These are phyloP conservation scores for Pollenia labialis DNA, from an alignment of 2,888 invertebrate species.

Conservation along the genomic window DNA sequence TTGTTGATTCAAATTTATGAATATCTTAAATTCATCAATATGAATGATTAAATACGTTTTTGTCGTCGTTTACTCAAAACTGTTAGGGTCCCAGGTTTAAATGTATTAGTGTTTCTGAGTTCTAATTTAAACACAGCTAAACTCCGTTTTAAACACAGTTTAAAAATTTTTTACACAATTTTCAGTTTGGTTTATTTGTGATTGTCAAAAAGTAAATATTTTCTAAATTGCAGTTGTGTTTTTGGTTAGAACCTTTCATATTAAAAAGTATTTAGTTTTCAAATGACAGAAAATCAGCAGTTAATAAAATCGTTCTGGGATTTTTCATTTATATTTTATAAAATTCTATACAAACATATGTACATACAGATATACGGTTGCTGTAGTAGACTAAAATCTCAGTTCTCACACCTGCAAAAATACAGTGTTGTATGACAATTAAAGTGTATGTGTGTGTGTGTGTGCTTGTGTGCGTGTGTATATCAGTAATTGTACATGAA, in stretches of 20 bases:
- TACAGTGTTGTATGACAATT: background rate
- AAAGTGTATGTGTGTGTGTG: background rate
- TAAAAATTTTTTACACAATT: background rate
- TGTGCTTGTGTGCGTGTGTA: background rate
- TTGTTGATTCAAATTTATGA: too few species aligned
- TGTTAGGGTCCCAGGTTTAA: too few species aligned
- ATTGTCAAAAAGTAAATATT: too few species aligned
- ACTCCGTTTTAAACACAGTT: background rate
- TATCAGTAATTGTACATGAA: constrained; percentile 78
- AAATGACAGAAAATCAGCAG: constrained; percentile 40
- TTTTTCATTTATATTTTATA: background rate
- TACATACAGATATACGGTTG: too few species aligned
- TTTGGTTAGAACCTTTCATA: background rate
- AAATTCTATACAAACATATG: too few species aligned
- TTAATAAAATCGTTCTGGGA: constrained; percentile 36
- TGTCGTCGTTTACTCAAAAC: too few species aligned
- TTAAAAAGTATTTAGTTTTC: constrained; percentile 41
- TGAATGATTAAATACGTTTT: too few species aligned
- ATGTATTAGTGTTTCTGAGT: background rate
- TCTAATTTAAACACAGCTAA: background rate
- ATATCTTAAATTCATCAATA: too few species aligned
- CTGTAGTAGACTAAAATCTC: constrained; percentile 9
- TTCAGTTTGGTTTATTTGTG: background rate
- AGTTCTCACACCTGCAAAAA: constrained; percentile 52
- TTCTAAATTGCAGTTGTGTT: too few species aligned